Evolutionary conservation across 2,797 vertebrate genomes (phyloP).

Genomic region (Apogon talboti): DNA sequence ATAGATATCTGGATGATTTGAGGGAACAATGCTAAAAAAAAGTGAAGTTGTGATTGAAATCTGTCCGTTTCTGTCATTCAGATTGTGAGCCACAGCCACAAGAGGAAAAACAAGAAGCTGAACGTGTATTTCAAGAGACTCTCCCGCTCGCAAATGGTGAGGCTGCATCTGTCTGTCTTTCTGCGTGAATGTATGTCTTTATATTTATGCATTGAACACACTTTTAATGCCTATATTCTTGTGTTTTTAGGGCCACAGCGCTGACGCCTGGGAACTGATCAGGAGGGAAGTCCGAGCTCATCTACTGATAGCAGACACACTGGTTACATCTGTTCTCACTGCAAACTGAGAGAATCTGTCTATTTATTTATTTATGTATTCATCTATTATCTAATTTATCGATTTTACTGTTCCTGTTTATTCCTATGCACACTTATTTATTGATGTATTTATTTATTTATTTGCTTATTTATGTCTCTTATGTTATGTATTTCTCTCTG

Average conservation of each 20-base stretch:
- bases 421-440: background rate
- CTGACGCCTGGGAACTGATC: conserved; percentile 71
- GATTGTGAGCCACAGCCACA: conserved; percentile 32
- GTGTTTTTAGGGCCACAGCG: conserved; percentile 59
- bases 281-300: conserved; percentile 48
- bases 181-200: background rate
- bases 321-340: conserved; percentile 25
- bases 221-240: background rate
- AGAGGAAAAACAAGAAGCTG: conserved; percentile 66
- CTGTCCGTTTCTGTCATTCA: conserved; percentile 15
- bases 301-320: conserved; percentile 32
- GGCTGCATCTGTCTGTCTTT: background rate
- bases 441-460: too few species aligned
- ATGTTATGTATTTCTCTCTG: background rate
- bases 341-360: background rate
- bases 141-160: conserved; percentile 53
- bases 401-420: background rate
- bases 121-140: conserved; percentile 69
- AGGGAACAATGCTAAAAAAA: background rate
- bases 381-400: background rate
- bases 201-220: background rate
- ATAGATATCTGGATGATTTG: background rate
- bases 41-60: background rate
- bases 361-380: conserved; percentile 4
- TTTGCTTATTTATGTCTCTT: too few species aligned